phyloP scores from a whole-genome alignment of 1,140 invertebrate genomes.

The Lepidostoma basale region DNA sequence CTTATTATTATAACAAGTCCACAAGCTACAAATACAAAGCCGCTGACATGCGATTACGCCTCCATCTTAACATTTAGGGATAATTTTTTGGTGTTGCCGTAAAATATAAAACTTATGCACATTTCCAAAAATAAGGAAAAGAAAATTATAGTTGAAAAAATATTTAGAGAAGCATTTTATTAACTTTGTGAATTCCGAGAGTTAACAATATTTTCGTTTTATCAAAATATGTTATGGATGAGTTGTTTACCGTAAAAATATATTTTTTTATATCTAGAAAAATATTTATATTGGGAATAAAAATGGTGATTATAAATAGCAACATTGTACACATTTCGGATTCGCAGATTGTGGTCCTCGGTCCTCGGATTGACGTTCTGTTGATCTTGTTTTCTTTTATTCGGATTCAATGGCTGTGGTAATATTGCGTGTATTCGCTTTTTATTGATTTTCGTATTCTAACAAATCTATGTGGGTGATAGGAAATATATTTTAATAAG shows the following conservation, averaged over 20 bases:
- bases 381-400: conserved; percentile 42
- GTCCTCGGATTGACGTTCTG: conserved; percentile 31
- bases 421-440: conserved; percentile 25
- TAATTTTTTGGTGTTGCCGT: conserved; percentile 18
- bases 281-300: conserved; percentile 9
- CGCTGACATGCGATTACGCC: not conserved
- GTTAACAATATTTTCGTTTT: too few species aligned
- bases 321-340: conserved; percentile 25
- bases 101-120: not conserved
- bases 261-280: not conserved
- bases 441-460: conserved; percentile 35
- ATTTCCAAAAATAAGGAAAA: too few species aligned
- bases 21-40: not conserved
- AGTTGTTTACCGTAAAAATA: too few species aligned
- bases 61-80: conserved; percentile 5
- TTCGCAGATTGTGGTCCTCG: conserved; percentile 28
- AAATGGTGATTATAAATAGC: not conserved
- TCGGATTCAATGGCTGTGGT: conserved; percentile 38
- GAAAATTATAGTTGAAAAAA: too few species aligned
- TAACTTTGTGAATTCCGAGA: too few species aligned
- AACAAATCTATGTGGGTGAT: conserved; percentile 11
- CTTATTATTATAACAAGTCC: not conserved
- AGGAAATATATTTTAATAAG: not conserved
- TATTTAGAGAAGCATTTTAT: too few species aligned
- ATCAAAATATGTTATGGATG: too few species aligned